Percentiles rank a stretch among this genome's conserved stretches.
Conservation (phyloP, 2,797 vertebrate genomes). For the Carapus acus region DNA sequence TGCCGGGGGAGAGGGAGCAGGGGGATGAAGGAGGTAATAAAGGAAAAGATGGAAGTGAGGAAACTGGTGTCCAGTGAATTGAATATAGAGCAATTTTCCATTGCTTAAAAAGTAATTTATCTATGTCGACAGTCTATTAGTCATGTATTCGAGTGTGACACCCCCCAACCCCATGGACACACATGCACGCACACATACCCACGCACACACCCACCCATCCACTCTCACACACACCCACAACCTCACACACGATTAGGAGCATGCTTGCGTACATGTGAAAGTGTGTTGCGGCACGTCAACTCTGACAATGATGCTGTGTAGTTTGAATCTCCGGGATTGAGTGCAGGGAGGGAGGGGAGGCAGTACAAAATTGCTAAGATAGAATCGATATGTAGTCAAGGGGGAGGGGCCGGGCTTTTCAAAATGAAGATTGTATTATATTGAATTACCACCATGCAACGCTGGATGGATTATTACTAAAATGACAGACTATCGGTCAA, state of each 20-base stretch:
- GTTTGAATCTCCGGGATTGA: conserved; percentile 47
- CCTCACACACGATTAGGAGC: conserved; percentile 10
- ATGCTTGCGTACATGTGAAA: conserved; percentile 19
- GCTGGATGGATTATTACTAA: conserved; percentile 49
- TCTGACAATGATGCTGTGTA: conserved; percentile 47
- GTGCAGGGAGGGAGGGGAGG: conserved; percentile 44
- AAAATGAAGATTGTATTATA: conserved; percentile 58
- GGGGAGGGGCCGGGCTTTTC: conserved; percentile 56
- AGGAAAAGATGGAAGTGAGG: conserved; percentile 43
- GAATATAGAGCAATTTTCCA: conserved; percentile 72
- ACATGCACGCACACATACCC: conserved; percentile 2
- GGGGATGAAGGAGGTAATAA: conserved; percentile 33
- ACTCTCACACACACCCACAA: conserved; percentile 9
- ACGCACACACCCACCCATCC: conserved; percentile 5
- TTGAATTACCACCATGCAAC: too few relatives aligned
- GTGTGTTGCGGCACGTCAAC: conserved; percentile 31
- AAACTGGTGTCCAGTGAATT: conserved; percentile 63
- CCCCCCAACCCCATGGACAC: conserved; percentile 18
- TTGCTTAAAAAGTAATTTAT: conserved; percentile 77
- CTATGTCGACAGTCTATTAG: conserved; percentile 75
- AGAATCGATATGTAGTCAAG: conserved; percentile 73
- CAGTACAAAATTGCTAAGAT: conserved; percentile 69
- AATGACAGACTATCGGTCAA: conserved; percentile 42
- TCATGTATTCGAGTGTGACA: conserved; percentile 68
- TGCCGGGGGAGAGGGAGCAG: conserved; percentile 16